phyloP scores from a whole-genome alignment of 2,888 invertebrate species.

The Amblyteles armatorius region DNA sequence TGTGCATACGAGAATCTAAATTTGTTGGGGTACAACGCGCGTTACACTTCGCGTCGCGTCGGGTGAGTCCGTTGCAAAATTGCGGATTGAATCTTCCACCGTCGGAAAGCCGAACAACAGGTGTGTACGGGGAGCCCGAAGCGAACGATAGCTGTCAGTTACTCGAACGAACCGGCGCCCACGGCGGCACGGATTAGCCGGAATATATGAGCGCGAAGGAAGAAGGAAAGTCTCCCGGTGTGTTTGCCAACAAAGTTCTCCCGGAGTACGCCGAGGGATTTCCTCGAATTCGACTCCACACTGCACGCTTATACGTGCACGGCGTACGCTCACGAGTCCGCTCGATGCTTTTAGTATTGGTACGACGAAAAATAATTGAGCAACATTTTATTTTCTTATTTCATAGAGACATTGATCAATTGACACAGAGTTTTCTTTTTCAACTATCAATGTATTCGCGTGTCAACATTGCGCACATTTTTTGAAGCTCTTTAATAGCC shows the following conservation, averaged over 20 bases:
- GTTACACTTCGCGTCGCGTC: background rate
- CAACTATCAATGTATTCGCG: background rate
- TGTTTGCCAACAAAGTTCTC: slow-evolving; percentile 65
- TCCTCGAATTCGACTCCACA: slow-evolving; percentile 31
- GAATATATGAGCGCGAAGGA: slow-evolving; percentile 56
- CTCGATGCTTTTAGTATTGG: background rate
- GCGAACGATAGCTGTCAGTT: slow-evolving; percentile 32
- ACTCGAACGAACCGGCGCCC: slow-evolving; percentile 33
- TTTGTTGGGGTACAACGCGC: slow-evolving; percentile 2
- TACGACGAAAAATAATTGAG: background rate
- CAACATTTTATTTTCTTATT: background rate
- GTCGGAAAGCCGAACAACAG: slow-evolving; percentile 64
- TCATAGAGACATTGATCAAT: background rate
- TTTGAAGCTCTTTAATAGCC: slow-evolving; percentile 26
- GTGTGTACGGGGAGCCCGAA: slow-evolving; percentile 46
- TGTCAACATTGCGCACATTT: background rate
- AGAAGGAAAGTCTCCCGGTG: slow-evolving; percentile 14
- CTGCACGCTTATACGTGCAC: background rate
- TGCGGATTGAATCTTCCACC: slow-evolving; percentile 50
- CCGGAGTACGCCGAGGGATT: slow-evolving; percentile 17
- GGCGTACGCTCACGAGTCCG: slow-evolving; percentile 1
- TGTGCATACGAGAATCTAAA: background rate
- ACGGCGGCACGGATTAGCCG: slow-evolving; percentile 47
- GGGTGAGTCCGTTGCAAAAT: slow-evolving; percentile 38
- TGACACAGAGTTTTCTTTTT: background rate